These are phyloP conservation scores for Spilogale gracilis DNA, from an alignment of 2,113 vertebrate species.

Conservation along the genomic window DNA sequence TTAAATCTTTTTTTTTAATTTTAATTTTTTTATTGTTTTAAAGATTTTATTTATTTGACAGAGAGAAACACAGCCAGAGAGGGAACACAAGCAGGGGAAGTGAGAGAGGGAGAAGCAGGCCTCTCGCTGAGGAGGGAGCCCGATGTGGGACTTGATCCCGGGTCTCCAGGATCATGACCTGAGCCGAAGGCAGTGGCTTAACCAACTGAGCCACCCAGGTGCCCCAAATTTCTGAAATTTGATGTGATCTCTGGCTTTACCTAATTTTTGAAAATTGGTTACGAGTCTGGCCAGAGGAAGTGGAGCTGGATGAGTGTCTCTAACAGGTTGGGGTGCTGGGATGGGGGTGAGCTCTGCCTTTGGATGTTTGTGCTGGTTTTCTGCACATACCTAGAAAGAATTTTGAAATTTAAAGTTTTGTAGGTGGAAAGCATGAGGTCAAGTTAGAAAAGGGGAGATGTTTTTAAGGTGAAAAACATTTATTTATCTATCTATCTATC, in stretches of 20 bases:
- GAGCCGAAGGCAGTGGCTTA: no score
- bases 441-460: neutral
- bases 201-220: no score
- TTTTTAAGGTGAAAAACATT: neutral
- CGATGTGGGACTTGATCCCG: no score
- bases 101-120: no score
- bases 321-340: neutral
- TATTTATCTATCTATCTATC: neutral
- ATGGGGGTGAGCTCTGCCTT: neutral
- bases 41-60: no score
- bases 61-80: no score
- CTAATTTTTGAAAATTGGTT: neutral
- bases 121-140: no score
- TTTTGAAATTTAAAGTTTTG: conserved; percentile 22
- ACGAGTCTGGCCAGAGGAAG: neutral
- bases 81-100: no score
- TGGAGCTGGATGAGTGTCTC: neutral
- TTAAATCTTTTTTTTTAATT: no score
- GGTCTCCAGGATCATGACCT: no score
- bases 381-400: neutral
- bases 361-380: neutral
- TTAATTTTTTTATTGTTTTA: no score
- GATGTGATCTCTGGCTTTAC: conserved; percentile 21
- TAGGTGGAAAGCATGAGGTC: neutral
- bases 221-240: neutral